phyloP scores from a whole-genome alignment of 2,888 invertebrate species.

The Acleris literana region DNA sequence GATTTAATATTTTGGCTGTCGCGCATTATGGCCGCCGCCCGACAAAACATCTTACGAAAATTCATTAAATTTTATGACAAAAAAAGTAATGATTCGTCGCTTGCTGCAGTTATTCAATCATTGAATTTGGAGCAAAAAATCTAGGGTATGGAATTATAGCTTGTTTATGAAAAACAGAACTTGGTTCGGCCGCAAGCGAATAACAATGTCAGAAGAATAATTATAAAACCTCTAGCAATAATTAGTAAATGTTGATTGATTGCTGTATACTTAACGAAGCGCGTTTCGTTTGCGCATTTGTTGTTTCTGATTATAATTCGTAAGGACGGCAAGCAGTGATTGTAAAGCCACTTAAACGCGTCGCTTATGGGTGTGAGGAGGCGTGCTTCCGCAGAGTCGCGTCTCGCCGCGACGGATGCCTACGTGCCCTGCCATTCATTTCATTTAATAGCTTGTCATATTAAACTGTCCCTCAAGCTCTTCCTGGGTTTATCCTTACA shows the following conservation, averaged over 20 bases:
- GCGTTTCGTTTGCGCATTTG: not conserved
- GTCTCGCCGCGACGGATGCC: slow-evolving; percentile 51
- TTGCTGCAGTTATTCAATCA: slow-evolving; percentile 9
- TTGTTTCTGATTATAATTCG: slow-evolving; percentile 8
- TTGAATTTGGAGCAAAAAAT: slow-evolving; percentile 7
- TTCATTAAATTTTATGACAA: slow-evolving; percentile 26
- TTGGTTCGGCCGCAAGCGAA: not conserved
- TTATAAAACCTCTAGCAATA: not conserved
- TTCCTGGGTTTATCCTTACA: slow-evolving; percentile 56
- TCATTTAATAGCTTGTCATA: slow-evolving; percentile 68
- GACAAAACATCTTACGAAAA: slow-evolving; percentile 29
- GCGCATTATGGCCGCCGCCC: slow-evolving; percentile 20
- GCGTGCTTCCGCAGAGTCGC: slow-evolving; percentile 47
- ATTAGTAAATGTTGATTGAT: not conserved
- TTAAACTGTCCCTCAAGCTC: slow-evolving; percentile 57
- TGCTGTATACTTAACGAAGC: too few species aligned
- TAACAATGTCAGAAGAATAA: not conserved
- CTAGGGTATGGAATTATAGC: not conserved
- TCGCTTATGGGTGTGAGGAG: slow-evolving; percentile 38
- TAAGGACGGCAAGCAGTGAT: slow-evolving; percentile 11
- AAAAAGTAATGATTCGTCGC: slow-evolving; percentile 25
- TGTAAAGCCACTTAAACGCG: slow-evolving; percentile 11
- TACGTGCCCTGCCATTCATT: slow-evolving; percentile 69
- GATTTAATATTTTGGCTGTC: slow-evolving; percentile 31
- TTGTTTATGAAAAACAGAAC: not conserved